Conservation (phyloP, 2,113 vertebrate species). For the Zosterops lateralis region DNA sequence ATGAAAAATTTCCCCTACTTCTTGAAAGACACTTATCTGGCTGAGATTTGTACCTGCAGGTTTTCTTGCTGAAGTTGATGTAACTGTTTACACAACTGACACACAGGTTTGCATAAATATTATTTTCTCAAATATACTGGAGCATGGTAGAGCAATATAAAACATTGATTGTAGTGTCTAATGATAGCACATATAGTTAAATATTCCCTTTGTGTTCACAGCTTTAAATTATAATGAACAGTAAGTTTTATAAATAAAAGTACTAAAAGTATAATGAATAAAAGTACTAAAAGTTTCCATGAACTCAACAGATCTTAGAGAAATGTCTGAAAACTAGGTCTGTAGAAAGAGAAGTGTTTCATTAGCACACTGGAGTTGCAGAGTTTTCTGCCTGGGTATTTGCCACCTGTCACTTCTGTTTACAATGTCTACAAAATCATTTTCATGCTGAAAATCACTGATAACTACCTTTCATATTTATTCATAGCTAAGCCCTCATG, state of each 20-base stretch:
- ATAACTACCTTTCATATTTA: slow-evolving; percentile 21
- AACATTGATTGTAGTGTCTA: not conserved
- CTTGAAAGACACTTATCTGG: not conserved
- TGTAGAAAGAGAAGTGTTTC: not conserved
- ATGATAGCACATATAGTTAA: not conserved
- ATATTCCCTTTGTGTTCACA: slow-evolving; percentile 14
- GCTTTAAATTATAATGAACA: not conserved
- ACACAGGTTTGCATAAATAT: not conserved
- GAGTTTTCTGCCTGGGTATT: not conserved
- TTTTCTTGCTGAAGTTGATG: not conserved
- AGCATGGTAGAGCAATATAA: not conserved
- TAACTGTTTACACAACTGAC: not conserved
- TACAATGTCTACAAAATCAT: not conserved
- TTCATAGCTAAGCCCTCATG: not conserved
- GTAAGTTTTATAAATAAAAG: not conserved
- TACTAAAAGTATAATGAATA: not conserved
- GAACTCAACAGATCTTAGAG: not conserved
- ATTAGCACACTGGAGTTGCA: not conserved
- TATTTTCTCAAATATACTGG: not conserved
- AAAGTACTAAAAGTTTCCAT: not conserved
- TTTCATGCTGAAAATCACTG: not conserved
- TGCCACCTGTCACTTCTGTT: slow-evolving; percentile 25
- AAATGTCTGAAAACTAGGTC: not conserved
- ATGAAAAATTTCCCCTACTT: not conserved
- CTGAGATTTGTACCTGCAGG: not conserved